Base-by-base conservation (phyloP, 2,888 invertebrate species). In the Rhagium mordax region DNA sequence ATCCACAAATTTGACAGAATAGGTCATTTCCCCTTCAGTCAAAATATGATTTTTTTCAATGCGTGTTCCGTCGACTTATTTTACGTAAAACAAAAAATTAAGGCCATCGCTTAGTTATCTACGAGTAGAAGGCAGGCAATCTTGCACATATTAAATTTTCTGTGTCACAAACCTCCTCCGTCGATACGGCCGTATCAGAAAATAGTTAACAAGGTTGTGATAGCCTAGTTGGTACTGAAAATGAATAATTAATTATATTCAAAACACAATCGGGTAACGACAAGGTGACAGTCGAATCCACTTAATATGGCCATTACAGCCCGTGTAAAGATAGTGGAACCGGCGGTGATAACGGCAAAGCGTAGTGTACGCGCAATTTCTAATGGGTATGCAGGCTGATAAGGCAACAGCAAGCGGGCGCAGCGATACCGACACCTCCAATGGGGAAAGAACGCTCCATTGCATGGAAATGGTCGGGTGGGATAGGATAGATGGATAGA, bases 341-440 rank as follows among this genome's bases (percentile, higher is more conserved):
- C 59, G 24, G 53, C 71, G 71, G 48, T 65, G 70, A 70, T 70
- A 70, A 70, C 62, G 60, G 24, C 60, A 20, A 60, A 57, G 53
- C 69, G 49, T 49, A 64, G 61, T 51, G 71, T 71, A 71, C 71
- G 64, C 62, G 72, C 72, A 73, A 75, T 75, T 76, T 76, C 76
- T 76, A 76, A 76, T 76, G 70, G 68, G 24, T 51, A 76, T 74
- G 76, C 71, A 68, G 71, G 74, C 69, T 68, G 76, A 76, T 76
- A 76, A 74, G 61, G 65, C 65, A 15, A 27, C 18, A 33, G 0
- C 15, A 60, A 66, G 72, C 72, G 72, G 67, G 65, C 49, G 27
- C 49, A 27, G 27, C 33, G 65, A 51, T 65, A 49, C 33, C 53
- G 53, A 59, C 51, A 51, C 59, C 55, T 55, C 68, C 68, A 59